Conservation (phyloP, 53 echinoderm and acorn worm species). For the Zoroaster sp. region DNA sequence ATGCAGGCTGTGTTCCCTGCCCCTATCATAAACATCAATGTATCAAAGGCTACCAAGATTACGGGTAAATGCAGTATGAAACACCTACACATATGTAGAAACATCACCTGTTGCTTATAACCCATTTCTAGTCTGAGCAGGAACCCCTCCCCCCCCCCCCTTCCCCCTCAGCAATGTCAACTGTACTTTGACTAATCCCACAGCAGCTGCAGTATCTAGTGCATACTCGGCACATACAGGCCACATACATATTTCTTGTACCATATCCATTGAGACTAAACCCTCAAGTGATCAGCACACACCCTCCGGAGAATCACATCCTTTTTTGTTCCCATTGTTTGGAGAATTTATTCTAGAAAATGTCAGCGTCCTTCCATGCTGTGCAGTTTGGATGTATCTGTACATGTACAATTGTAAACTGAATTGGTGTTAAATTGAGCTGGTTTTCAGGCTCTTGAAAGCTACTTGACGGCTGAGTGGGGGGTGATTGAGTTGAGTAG, state of each 20-base stretch:
- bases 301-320: neutral
- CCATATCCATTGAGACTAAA: neutral
- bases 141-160: neutral
- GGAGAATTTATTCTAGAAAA: neutral
- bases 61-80: too few relatives aligned
- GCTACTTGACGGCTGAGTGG: neutral
- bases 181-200: neutral
- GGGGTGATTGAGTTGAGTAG: neutral
- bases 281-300: constrained; percentile 3
- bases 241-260: too few relatives aligned
- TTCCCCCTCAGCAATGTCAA: neutral
- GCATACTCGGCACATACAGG: too few relatives aligned
- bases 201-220: too few relatives aligned
- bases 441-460: neutral
- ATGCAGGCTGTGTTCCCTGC: too few relatives aligned
- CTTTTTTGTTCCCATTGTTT: neutral
- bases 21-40: too few relatives aligned
- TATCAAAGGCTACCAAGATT: too few relatives aligned
- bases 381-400: too few relatives aligned
- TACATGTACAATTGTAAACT: neutral
- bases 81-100: too few relatives aligned
- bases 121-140: neutral
- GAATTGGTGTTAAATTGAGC: neutral
- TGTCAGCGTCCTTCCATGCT: too few relatives aligned
- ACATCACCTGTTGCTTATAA: neutral